Evolutionary conservation across 2,797 vertebrate genomes (phyloP), one percentile per base, ranked within the genome.

Genomic region (Poliocrania exsul): DNA sequence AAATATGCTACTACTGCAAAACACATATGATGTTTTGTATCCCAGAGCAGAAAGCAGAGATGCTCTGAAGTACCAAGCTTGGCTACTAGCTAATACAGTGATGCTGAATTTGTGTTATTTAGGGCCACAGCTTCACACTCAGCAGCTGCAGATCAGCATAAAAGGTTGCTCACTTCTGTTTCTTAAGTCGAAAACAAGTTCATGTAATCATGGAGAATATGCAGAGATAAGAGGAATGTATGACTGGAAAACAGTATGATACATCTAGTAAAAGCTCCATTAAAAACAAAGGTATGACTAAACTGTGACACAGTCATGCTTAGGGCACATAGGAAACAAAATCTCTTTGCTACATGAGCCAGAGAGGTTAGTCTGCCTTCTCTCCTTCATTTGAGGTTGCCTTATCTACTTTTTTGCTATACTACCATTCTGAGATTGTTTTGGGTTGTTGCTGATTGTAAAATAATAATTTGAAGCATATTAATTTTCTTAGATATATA

Each of bases 1-100:
- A 96, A 97, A 97, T 97, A 97, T 97, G 97, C 90, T 97, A 82
- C 96, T 95, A 83, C 91, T 94, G 86, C 94, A 97, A 97, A 97
- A 96, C 95, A 97, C 97, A 97, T 95, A 93, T 81, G 94, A 96
- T 96, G 95, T 96, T 97, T 97, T 91, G 90, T 46, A 93, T 93
- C 17, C 3, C 88, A 83, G 81, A 93, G 84, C 86, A 96, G 92
- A 95, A 96, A 95, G 87, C 91, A 97, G 90, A 94, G 88, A 75
- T 88, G 89, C 64, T 92, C 77, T 44, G 0, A 92, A 94, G 84
- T 44, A 93, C 88, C 73, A 71, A 80, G 85, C 70, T 53, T n/a
- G 6, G 60, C 50, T 82, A 74, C 83, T 58, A 46, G 46, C 66
- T 93, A 82, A 72, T 71, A 66, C 15, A 2, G 16, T 20, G 72